A percentile compares a stretch with the other conserved stretches of the same genome.
These are phyloP conservation scores for Entelurus aequoreus DNA, from an alignment of 2,113 vertebrate species.

Conservation along the genomic window DNA sequence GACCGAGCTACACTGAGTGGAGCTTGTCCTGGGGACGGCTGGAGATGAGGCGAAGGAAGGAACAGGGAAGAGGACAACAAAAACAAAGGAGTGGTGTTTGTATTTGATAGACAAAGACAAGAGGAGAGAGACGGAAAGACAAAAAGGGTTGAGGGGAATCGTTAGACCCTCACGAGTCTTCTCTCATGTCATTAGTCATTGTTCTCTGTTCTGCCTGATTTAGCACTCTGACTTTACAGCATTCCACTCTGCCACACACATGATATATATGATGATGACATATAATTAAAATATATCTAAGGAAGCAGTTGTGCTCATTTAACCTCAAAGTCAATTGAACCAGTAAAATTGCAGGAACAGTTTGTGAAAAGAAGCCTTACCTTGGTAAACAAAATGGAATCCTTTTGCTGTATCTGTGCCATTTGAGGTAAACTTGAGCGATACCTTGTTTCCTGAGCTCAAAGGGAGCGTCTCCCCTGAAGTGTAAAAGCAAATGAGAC, in stretches of 20 bases:
- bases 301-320: conserved; percentile 15
- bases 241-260: conserved; percentile 7
- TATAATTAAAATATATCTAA: neutral
- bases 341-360: neutral
- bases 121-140: conserved; percentile 27
- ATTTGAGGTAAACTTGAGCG: conserved; percentile 87
- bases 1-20: conserved; percentile 93
- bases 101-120: conserved; percentile 24
- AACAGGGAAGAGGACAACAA: neutral
- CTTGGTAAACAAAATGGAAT: conserved; percentile 99
- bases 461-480: conserved; percentile 92
- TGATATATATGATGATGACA: conserved; percentile 17
- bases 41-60: conserved; percentile 28
- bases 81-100: conserved; percentile 21
- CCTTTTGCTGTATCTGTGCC: conserved; percentile 92
- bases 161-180: conserved; percentile 38
- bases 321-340: neutral
- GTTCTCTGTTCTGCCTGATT: conserved; percentile 38
- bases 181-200: conserved; percentile 42
- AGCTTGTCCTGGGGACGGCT: conserved; percentile 97
- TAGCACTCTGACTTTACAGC: conserved; percentile 34
- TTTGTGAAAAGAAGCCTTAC: conserved; percentile 61
- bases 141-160: conserved; percentile 41
- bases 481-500: conserved; percentile 47
- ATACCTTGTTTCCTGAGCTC: conserved; percentile 96